Conservation (phyloP, 2,797 vertebrate genomes). For the Propithecus deckenii region DNA sequence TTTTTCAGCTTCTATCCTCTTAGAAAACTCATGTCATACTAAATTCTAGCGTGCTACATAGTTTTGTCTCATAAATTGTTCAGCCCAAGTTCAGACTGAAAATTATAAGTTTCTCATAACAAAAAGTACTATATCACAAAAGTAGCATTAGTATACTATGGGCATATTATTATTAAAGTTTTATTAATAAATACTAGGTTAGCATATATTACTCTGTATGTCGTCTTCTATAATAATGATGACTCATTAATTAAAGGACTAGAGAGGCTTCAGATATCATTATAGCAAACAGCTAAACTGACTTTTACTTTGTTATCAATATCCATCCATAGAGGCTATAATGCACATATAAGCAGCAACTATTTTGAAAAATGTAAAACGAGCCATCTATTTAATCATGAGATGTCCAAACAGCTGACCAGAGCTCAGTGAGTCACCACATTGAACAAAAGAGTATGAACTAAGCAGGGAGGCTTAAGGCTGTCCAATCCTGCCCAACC, state of each 20-base stretch:
- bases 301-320: not conserved
- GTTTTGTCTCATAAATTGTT: conserved; percentile 18
- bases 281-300: not conserved
- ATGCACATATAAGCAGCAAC: not conserved
- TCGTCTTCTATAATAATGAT: not conserved
- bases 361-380: not conserved
- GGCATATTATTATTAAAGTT: not conserved
- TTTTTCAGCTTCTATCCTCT: conserved; percentile 67
- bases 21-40: conserved; percentile 57
- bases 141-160: not conserved
- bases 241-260: not conserved
- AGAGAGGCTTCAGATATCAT: not conserved
- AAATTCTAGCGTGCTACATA: conserved; percentile 48
- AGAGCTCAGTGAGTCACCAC: fast-evolving
- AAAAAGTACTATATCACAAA: not conserved
- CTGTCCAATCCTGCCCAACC: not conserved
- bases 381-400: not conserved
- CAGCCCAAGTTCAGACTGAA: not conserved
- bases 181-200: not conserved
- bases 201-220: not conserved
- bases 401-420: not conserved
- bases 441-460: not conserved
- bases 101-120: not conserved
- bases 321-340: not conserved
- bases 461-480: fast-evolving